These are phyloP conservation scores for Microctenopoma lineatum DNA, from an alignment of 2,797 vertebrate genomes.

Conservation along the genomic window DNA sequence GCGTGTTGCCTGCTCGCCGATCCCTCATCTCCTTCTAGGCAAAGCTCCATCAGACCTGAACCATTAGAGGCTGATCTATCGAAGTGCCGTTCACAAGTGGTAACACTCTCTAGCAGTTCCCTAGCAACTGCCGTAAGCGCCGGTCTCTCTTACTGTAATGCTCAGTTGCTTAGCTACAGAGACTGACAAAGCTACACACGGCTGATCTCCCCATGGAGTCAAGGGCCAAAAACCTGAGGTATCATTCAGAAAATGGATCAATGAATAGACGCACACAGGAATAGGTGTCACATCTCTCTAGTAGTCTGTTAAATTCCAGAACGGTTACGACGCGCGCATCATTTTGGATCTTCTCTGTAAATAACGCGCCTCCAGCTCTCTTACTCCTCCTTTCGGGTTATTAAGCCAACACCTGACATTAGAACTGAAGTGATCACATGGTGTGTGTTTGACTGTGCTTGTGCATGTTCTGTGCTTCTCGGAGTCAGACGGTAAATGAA, in stretches of 20 bases:
- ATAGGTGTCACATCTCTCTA: constrained; percentile 29
- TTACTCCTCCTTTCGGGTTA: constrained; percentile 9
- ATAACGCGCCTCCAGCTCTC: constrained; percentile 1
- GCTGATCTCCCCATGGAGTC: constrained; percentile 77
- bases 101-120: constrained; percentile 86
- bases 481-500: constrained; percentile 73
- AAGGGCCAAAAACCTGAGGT: constrained; percentile 63
- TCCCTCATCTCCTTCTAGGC: constrained; percentile 84
- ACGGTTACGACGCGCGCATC: constrained; percentile 4
- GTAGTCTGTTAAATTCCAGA: constrained; percentile 21
- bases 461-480: constrained; percentile 38
- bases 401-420: constrained; percentile 36
- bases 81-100: constrained; percentile 80
- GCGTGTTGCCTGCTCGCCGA: constrained; percentile 70
- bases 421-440: constrained; percentile 17
- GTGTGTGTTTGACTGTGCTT: constrained; percentile 27
- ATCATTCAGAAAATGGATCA: constrained; percentile 71
- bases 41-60: constrained; percentile 84
- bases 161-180: constrained; percentile 88
- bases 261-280: constrained; percentile 47
- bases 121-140: constrained; percentile 87
- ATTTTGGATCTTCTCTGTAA: constrained; percentile 8
- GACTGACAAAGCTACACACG: constrained; percentile 81
- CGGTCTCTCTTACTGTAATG: constrained; percentile 81
- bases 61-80: constrained; percentile 86